Evolutionary conservation across 2,888 invertebrate genomes (phyloP).

Genomic region (Pinctada fucata): DNA sequence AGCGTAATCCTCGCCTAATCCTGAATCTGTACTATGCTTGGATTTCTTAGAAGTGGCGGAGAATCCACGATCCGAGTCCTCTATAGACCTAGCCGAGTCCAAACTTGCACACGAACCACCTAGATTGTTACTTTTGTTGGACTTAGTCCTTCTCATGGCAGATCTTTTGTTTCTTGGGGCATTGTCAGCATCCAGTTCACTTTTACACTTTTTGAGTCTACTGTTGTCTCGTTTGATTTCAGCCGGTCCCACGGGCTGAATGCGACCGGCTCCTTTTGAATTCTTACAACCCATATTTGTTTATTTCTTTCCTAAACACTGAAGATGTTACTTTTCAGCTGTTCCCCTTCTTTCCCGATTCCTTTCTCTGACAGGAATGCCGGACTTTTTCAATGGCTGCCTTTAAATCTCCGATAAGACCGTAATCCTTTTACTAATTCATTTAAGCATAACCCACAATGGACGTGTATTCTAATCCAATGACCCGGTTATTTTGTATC

Average conservation of each 20-base stretch:
- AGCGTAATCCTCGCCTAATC: slow-evolving; percentile 65
- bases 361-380: neutral
- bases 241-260: slow-evolving; percentile 60
- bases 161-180: slow-evolving; percentile 47
- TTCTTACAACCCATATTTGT: slow-evolving; percentile 65
- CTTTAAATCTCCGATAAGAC: neutral
- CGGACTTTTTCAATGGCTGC: neutral
- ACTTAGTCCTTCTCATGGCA: slow-evolving; percentile 38
- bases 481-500: slow-evolving; percentile 10
- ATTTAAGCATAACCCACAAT: neutral
- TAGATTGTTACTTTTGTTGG: slow-evolving; percentile 43
- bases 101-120: slow-evolving; percentile 54
- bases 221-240: slow-evolving; percentile 44
- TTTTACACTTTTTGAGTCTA: slow-evolving; percentile 47
- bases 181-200: slow-evolving; percentile 55
- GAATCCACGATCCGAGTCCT: slow-evolving; percentile 61
- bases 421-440: neutral
- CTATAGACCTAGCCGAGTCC: slow-evolving; percentile 47
- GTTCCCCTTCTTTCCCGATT: neutral
- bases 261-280: slow-evolving; percentile 58
- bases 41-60: slow-evolving; percentile 70
- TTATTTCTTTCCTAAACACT: neutral
- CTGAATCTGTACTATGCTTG: slow-evolving; percentile 71
- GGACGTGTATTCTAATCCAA: slow-evolving; percentile 8
- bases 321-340: too few relatives aligned